Evolutionary conservation across 2,113 vertebrate genomes (phyloP), one percentile per base, ranked within the genome.

Genomic region (Xenopus borealis): DNA sequence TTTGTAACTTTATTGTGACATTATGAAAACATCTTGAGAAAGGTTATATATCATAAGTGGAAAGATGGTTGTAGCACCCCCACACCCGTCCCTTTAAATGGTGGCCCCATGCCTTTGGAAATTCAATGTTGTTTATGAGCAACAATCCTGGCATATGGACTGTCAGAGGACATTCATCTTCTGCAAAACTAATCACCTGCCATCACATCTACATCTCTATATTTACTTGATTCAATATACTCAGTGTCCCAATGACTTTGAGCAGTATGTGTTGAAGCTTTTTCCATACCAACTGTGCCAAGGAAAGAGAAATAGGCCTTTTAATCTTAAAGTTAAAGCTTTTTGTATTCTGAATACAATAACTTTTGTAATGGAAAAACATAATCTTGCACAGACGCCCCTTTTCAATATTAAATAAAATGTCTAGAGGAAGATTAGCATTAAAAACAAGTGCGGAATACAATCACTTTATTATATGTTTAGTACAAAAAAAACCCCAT

Each of bases 201-300:
- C 58, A 12, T 18, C 40, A 33, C 23, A 50, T 46, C 65, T 40
- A 33, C 47, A 52, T 67, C n/a, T 74, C 19, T 59, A 47, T 33
- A 47, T 46, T 63, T 46, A 40, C 9, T 61, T 27, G 17, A 66
- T 14, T 61, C 20, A 59, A 62, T 75, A 45, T n/a, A 12, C 57
- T 52, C 45, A 61, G 45, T 68, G 59, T 27, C 23, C 46, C 30
- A 20, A 13, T 50, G 20, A 75, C 44, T 68, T 52, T 50, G 20
- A 68, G 52, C 14, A 61, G 33, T 27, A 9, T 58, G 46, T 47
- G 19, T 46, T 68, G 23, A 68, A 19, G 20, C 17, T 27, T 11
- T 74, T 68, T 66, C 23, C 63, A 75, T 68, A 10, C 64, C 72
- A 18, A 75, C 72, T 75, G 72, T 75, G 72, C 55, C 72, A 75